Evolutionary conservation across 2,113 vertebrate genomes (phyloP), one percentile per base, ranked within the genome.

Genomic region (Bombycilla garrulus): DNA sequence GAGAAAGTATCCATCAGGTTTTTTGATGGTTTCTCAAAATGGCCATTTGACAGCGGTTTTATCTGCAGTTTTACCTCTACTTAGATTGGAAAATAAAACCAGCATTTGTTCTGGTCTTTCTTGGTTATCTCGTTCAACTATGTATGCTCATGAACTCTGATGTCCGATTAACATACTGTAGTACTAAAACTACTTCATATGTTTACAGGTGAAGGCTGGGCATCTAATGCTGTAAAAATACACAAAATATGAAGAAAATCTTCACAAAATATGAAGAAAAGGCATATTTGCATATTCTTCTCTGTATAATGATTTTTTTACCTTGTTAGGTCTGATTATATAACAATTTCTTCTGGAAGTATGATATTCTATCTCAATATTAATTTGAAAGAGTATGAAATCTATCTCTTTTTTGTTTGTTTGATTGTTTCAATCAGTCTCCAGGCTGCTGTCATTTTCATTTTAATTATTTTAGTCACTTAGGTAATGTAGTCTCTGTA

Each of bases 101-200:
- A 71, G 10, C 9, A 61, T 70, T 53, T 81, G 4, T 60, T 84
- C 28, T 70, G 7, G 2, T 57, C 26, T 77, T 88, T 50, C 22
- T 69, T 81, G 14, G 3, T 54, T 33, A 50, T 62, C 6, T 69
- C 64, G 25, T 23, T 56, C 72, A 29, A 21, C 19, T 25, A 73
- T 33, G 16, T 33, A 10, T 31, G 40, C 36, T 47, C 7, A 3
- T n/a, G 14, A 28, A 53, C 45, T 76, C 35, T 71, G 25, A 17
- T 22, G 24, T 64, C 51, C 1, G 0, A 31, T 17, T 35, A 72
- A 11, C 1, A 1, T 78, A 35, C 12, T 25, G 12, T 22, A 62
- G 42, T 19, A 44, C 9, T 57, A 57, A 85, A 78, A 81, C 25
- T 22, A 29, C 13, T 78, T 57, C 26, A 58, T 10, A 6, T 25